Conservation (phyloP, 2,888 invertebrate species). For the Agrotis clavis region DNA sequence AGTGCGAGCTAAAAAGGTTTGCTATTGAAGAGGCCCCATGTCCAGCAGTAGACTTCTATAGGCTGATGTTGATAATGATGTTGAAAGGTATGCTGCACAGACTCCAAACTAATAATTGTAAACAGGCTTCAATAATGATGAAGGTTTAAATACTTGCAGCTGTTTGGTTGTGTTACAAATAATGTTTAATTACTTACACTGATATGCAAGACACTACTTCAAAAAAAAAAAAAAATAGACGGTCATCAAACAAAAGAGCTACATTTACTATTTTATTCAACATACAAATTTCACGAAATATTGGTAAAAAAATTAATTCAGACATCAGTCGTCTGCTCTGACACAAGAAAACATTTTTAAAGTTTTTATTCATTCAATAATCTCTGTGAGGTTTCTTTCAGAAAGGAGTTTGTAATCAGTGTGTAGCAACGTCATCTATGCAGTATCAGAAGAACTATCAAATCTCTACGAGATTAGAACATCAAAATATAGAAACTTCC, state of each 20-base stretch:
- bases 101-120: background rate
- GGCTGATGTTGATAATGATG: too few relatives aligned
- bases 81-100: too few relatives aligned
- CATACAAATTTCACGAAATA: constrained; percentile 13
- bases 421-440: background rate
- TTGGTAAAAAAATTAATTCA: constrained; percentile 7
- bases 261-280: constrained; percentile 35
- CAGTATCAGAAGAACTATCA: too few relatives aligned
- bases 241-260: constrained; percentile 6
- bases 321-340: constrained; percentile 26
- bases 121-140: background rate
- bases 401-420: background rate
- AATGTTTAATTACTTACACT: constrained; percentile 7
- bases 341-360: constrained; percentile 10
- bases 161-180: background rate
- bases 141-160: background rate
- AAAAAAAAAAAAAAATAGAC: constrained; percentile 10
- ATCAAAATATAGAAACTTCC: too few relatives aligned
- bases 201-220: background rate
- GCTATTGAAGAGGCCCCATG: too few relatives aligned
- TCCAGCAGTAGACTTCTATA: too few relatives aligned
- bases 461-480: too few relatives aligned
- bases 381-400: background rate
- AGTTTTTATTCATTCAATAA: background rate
- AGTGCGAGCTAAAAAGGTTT: too few relatives aligned